Conservation (phyloP, 2,797 vertebrate genomes). For the Orestias chungarensis region DNA sequence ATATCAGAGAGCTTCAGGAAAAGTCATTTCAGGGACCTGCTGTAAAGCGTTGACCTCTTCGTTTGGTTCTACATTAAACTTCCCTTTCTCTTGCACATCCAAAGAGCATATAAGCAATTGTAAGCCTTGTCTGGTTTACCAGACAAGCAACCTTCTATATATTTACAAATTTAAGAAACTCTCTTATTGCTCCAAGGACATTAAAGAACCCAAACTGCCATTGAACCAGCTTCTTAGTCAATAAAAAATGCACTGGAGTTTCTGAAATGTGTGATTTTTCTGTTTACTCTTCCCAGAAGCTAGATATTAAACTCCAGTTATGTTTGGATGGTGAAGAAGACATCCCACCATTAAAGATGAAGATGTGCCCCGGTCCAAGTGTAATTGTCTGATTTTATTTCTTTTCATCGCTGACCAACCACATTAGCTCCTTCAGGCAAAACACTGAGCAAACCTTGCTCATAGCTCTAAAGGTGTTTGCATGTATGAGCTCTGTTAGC, state of each 20-base stretch:
- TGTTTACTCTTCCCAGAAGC: not conserved
- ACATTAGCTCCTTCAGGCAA: constrained; percentile 43
- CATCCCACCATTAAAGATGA: constrained; percentile 35
- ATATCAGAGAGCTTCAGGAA: too few relatives aligned
- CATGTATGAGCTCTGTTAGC: constrained; percentile 24
- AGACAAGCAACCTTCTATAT: too few relatives aligned
- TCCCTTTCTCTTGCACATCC: too few relatives aligned
- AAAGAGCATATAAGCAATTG: too few relatives aligned
- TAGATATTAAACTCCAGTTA: constrained; percentile 6
- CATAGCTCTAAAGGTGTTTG: constrained; percentile 31
- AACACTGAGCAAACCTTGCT: constrained; percentile 27
- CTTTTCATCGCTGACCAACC: constrained; percentile 32
- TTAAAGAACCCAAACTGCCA: too few relatives aligned
- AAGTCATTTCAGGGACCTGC: too few relatives aligned
- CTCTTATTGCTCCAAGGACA: too few relatives aligned
- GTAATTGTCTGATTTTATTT: constrained; percentile 27
- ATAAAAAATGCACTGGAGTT: not conserved
- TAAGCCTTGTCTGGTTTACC: too few relatives aligned
- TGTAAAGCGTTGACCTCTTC: too few relatives aligned
- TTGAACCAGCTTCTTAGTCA: not conserved
- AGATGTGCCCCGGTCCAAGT: constrained; percentile 29
- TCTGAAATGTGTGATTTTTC: constrained; percentile 1
- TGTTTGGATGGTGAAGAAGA: constrained; percentile 35
- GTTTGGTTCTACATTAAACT: too few relatives aligned
- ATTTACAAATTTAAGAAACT: too few relatives aligned